phyloP scores from a whole-genome alignment of 2,888 invertebrate genomes.

The Lasioglossum figueresi region DNA sequence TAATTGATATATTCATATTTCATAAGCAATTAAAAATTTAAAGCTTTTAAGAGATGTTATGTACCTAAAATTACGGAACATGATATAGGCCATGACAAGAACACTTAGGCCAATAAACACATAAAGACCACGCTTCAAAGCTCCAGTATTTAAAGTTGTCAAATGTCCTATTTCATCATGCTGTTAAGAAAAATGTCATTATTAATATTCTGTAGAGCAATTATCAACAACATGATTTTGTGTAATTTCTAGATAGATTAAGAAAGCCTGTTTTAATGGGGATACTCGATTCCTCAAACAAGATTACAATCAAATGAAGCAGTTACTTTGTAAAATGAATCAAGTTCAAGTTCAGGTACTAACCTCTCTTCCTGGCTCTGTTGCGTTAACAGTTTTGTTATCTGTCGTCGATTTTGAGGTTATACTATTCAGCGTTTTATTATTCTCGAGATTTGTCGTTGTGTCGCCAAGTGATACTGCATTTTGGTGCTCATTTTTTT shows the following conservation, averaged over 20 bases:
- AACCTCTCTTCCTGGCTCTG: slow-evolving; percentile 58
- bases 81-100: slow-evolving; percentile 79
- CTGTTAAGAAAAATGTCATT: slow-evolving; percentile 40
- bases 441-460: slow-evolving; percentile 23
- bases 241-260: background rate
- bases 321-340: background rate
- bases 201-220: slow-evolving; percentile 21
- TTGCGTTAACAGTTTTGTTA: slow-evolving; percentile 56
- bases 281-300: background rate
- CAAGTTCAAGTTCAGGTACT: slow-evolving; percentile 5
- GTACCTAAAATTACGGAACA: slow-evolving; percentile 80
- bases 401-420: slow-evolving; percentile 57
- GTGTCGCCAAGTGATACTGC: slow-evolving; percentile 11
- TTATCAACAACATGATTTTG: background rate
- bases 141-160: slow-evolving; percentile 77
- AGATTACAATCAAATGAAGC: background rate
- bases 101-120: slow-evolving; percentile 82
- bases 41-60: slow-evolving; percentile 20
- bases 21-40: background rate
- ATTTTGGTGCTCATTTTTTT: slow-evolving; percentile 41
- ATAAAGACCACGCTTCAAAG: slow-evolving; percentile 81
- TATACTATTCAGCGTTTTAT: slow-evolving; percentile 52
- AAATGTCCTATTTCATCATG: slow-evolving; percentile 61
- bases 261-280: background rate
- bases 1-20: background rate